Evolutionary conservation across 2,797 vertebrate species (phyloP), one percentile per base, ranked within the genome.

Genomic region (Euphonia xanthogaster): DNA sequence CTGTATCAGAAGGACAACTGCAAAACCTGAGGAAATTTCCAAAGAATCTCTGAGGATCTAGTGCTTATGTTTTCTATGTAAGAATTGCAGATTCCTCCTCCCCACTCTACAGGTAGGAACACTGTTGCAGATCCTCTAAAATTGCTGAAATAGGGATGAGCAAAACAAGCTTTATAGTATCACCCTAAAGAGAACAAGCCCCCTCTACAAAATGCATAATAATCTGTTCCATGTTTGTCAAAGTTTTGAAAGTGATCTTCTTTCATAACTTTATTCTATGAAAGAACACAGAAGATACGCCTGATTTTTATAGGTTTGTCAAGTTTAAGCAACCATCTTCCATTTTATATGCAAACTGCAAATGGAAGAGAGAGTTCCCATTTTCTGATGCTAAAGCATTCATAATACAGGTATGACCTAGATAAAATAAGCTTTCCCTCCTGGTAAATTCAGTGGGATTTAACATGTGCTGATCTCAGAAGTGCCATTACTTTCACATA

Each of bases 11-110:
- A 80, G 17, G 8, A 24, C 9, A 48, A 53, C 21, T n/a, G 11
- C 9, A 45, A 84, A 95, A 65, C 8, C 14, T 28, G n/a, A 63
- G 84, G 19, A 47, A 57, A 39, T 42, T 75, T 57, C 40, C 2
- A 20, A 37, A 84, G 45, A 44, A 27, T 19, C n/a, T 40, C n/a
- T 79, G 15, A 79, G 11, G 11, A 62, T 27, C 14, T 18, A 70
- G 2, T 33, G 31, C 22, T 70, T 40, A 27, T 17, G n/a, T 42
- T 62, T 57, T 19, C 37, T 0, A 0, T 30, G 14, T n/a, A 68
- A 6, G 21, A 93, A 58, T 5, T 55, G 18, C 60, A 88, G 31
- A 60, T 63, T 42, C 21, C 6, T 81, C 11, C n/a, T 77, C 33
- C 23, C 27, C 2, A 25, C 7, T 31, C 18, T 13, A 35, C 5